Base-by-base conservation (phyloP, 2,797 vertebrate genomes). In the Scolopax bukidnonensis region DNA sequence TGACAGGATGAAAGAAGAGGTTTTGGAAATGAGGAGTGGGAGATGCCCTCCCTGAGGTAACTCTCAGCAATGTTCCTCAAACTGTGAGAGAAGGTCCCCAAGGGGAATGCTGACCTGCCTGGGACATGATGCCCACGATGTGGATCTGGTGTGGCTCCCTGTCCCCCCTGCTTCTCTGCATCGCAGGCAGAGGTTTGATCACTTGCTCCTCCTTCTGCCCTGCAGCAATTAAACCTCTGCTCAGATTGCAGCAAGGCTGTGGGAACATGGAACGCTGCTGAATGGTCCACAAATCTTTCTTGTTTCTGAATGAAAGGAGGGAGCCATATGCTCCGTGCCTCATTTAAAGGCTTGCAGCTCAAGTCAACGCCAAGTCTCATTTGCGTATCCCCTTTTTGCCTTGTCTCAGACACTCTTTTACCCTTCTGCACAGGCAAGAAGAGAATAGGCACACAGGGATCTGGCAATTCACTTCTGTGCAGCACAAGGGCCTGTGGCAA, bases 141-240 rank as follows among this genome's bases (percentile, higher is more conserved):
- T 15, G 15, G 19, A 40, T 15, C 5, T 33, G 13, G 4, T 38
- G 50, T 68, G 47, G 17, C 9, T 59, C 19, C 21, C 36, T 41
- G 8, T 1, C 12, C 20, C 6, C 0, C 0, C 32, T 56, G 30
- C 23, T 63, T 67, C 6, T 0, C 16, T 21, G 5, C 6, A 24
- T 56, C 12, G 38, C 1, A 0, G 17, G 23, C 16, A 61, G 54
- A 84, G 57, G 6, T 61, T 51, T 78, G 19, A 56, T 16, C 2
- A 1, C 25, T 65, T 65, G 10, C 17, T 64, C 33, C 16, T 43
- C 27, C n/a, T 81, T 57, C 24, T 32, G 18, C 6, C 12, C 33
- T 4, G 1, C 14, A 43, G 40, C 0, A 0, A 51, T n/a, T 32
- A 73, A 83, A 69, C 11, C 18, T 80, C 23, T 65, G 18, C 38